A percentile compares a stretch with the other conserved stretches of the same genome.
These are phyloP conservation scores for Apodemia mormo DNA, from an alignment of 2,888 invertebrate genomes.

Conservation along the genomic window DNA sequence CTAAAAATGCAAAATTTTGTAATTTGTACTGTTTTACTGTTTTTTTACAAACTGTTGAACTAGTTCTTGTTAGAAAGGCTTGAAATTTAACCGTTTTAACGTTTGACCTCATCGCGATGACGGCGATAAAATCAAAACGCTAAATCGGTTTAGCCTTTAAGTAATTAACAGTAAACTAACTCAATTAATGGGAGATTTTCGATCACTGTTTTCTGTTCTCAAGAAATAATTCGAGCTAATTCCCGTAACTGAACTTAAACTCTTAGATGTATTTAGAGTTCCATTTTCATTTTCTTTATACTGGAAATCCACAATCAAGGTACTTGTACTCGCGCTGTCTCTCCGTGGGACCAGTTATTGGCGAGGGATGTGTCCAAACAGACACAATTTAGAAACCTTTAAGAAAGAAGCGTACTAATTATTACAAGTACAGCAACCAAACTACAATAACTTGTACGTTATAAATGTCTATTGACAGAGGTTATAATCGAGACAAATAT, in stretches of 20 bases:
- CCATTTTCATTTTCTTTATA: background rate
- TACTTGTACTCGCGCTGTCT: background rate
- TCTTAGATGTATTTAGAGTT: background rate
- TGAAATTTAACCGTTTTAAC: background rate
- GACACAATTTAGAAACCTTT: background rate
- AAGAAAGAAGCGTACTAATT: background rate
- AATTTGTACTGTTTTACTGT: constrained; percentile 18
- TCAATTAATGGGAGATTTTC: background rate
- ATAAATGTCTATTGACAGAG: background rate
- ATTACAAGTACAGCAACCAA: background rate
- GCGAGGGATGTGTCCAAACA: no score
- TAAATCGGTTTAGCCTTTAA: constrained; percentile 3
- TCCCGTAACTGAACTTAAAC: no score
- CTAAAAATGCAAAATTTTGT: background rate
- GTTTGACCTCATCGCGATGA: constrained; percentile 14
- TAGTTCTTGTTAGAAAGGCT: constrained; percentile 4
- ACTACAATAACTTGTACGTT: background rate
- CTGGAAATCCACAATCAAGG: background rate
- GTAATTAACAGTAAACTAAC: constrained; percentile 10
- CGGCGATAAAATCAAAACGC: constrained; percentile 9
- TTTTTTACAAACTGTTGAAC: constrained; percentile 15
- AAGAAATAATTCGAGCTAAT: no score
- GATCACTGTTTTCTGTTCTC: background rate
- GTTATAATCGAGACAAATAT: no score
- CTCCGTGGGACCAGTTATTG: background rate